Base-by-base conservation (phyloP, 2,888 invertebrate species). In the Mayetiola destructor region DNA sequence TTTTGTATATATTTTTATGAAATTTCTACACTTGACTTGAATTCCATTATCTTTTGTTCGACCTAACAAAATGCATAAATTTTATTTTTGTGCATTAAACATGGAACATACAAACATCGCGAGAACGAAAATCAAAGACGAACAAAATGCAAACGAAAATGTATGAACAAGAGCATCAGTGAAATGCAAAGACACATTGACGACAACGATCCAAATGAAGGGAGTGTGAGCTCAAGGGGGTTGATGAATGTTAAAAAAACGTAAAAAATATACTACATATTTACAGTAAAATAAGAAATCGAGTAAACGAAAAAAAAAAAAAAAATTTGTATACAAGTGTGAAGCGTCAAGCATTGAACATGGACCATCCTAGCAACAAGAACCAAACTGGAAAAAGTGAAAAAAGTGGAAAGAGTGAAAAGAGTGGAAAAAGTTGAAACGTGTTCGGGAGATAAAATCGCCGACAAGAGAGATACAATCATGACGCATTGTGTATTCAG, bases 1-100 rank as follows among this genome's bases (percentile, higher is more conserved):
- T 48, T 23, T 37, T 37, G 37, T 14, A 37, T 37, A n/a, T 37
- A 48, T 48, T 27, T 27, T 27, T 48, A 48, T 48, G 23, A 48
- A 27, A 48, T 48, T 48, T 48, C n/a, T 27, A 48, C 48, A 48
- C 48, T 48, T 48, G 48, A 48, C 48, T 48, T 48, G 48, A 48
- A 48, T 48, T 48, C 48, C 27, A 48, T 48, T 48, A 48, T 48
- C 48, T 48, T 48, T 48, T 48, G 27, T 48, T 48, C n/a, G 27
- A 16, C 48, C 48, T 27, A 48, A 48, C 48, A 48, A 48, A 48
- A 48, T 23, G 48, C 48, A 48, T 48, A 48, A 48, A 48, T 48
- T 48, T 27, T 48, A 27, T 48, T 48, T n/a, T 27, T 48, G 27
- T 48, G 48, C 48, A 48, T 48, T 27, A 48, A 48, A 48, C 48